Evolutionary conservation across 2,888 invertebrate species (phyloP).

Genomic region (Himalopsyche tibetana): DNA sequence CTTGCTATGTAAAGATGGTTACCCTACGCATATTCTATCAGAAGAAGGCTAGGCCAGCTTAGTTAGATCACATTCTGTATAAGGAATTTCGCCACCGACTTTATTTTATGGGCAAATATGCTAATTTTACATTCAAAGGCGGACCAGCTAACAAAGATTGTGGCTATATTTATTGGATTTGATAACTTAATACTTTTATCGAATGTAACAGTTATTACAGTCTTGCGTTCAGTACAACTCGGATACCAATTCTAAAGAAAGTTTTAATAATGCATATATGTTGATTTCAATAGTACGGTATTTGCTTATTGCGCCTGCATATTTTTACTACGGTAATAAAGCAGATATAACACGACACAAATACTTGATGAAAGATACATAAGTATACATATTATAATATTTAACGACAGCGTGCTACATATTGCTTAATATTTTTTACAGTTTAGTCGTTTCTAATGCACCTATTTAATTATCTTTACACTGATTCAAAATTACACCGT

Average conservation of each 20-base stretch:
- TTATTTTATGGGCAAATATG: slow-evolving; percentile 35
- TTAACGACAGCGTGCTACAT: too few relatives aligned
- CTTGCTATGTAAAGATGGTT: background rate
- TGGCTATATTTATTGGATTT: slow-evolving; percentile 16
- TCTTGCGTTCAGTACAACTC: background rate
- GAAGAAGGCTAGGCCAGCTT: slow-evolving; percentile 33
- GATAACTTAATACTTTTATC: slow-evolving; percentile 42
- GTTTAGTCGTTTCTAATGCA: too few relatives aligned
- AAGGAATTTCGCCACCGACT: slow-evolving; percentile 36
- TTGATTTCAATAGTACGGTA: too few relatives aligned
- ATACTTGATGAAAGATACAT: too few relatives aligned
- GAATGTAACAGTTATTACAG: background rate
- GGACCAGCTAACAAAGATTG: slow-evolving; percentile 19
- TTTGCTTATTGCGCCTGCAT: too few relatives aligned
- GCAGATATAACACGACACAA: too few relatives aligned
- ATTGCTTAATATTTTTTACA: too few relatives aligned
- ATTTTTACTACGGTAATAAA: too few relatives aligned
- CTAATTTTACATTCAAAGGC: slow-evolving; percentile 34
- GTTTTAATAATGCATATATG: too few relatives aligned
- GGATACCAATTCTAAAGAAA: slow-evolving; percentile 1
- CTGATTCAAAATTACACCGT: too few relatives aligned
- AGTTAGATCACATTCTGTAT: slow-evolving; percentile 36
- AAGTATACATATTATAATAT: too few relatives aligned
- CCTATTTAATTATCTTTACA: too few relatives aligned
- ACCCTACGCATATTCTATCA: slow-evolving; percentile 11